A percentile compares a stretch with the other conserved stretches of the same genome.
Conservation (phyloP, 2,888 invertebrate species). For the Drosophila nr. fundita region DNA sequence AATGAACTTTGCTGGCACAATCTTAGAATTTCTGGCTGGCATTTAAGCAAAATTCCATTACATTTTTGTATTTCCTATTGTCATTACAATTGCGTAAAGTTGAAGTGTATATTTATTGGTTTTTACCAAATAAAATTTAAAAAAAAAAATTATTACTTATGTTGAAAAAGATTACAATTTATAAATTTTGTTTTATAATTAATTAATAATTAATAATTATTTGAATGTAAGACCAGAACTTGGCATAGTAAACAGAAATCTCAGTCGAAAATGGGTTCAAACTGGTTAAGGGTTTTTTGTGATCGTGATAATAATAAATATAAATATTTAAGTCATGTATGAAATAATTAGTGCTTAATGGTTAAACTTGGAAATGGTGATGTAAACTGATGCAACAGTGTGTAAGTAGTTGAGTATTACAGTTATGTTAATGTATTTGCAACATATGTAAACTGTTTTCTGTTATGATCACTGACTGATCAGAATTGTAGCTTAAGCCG, state of each 20-base stretch:
- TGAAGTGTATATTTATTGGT: not conserved
- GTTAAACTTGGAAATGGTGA: not conserved
- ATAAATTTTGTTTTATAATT: too few relatives aligned
- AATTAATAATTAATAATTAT: too few relatives aligned
- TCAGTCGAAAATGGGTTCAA: not conserved
- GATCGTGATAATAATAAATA: not conserved
- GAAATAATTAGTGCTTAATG: not conserved
- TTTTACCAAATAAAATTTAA: not conserved
- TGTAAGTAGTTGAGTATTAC: not conserved
- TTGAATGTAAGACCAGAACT: not conserved
- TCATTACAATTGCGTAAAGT: not conserved
- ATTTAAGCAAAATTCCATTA: constrained; percentile 5
- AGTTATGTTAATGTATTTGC: not conserved
- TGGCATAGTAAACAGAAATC: not conserved
- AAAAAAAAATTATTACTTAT: not conserved
- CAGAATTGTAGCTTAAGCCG: constrained; percentile 16
- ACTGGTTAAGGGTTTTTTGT: not conserved
- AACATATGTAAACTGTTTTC: not conserved
- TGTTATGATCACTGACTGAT: not conserved
- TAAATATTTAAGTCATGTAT: not conserved
- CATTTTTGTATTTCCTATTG: not conserved
- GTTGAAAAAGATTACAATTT: not conserved
- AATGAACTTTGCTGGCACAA: not conserved
- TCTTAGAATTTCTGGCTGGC: constrained; percentile 20
- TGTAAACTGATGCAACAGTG: not conserved